These are phyloP conservation scores for Toxotes chatareus DNA, from an alignment of 2,113 vertebrate species.

Conservation along the genomic window DNA sequence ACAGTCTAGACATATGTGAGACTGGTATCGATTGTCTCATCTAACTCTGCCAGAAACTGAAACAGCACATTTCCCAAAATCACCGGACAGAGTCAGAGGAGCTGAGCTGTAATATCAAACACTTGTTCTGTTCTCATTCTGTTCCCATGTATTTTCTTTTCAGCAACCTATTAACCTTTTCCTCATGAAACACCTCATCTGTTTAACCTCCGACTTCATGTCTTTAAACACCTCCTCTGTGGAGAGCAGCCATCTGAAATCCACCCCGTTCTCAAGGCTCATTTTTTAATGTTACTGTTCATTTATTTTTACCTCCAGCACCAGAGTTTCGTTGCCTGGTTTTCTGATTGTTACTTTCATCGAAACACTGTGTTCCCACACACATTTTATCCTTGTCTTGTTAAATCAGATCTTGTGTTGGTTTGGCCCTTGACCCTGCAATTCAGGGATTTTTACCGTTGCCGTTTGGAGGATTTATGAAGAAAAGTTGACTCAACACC, in stretches of 20 bases:
- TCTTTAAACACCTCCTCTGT: constrained; percentile 25
- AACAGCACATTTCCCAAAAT: no score
- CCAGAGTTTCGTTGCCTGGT: background rate
- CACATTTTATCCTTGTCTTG: background rate
- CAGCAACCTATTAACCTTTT: constrained; percentile 16
- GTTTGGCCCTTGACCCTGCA: background rate
- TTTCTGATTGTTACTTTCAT: background rate
- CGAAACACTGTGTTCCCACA: background rate
- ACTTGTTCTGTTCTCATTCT: constrained; percentile 21
- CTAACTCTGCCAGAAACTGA: no score
- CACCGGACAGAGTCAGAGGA: constrained; percentile 25
- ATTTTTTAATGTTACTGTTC: background rate
- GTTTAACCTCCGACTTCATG: constrained; percentile 40
- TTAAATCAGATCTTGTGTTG: constrained; percentile 2
- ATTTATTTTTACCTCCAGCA: background rate
- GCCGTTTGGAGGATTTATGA: background rate
- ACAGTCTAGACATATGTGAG: no score
- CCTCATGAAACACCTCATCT: constrained; percentile 29
- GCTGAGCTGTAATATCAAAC: constrained; percentile 41
- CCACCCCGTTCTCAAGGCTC: background rate
- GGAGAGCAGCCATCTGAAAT: constrained; percentile 2
- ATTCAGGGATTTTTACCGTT: background rate
- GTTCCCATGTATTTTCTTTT: constrained; percentile 36
- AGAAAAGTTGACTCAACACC: background rate
- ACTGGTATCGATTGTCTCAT: no score